Percentiles rank a stretch among this genome's conserved stretches.
These are phyloP conservation scores for Thomomys bottae DNA, from an alignment of 2,113 vertebrate genomes.

Conservation along the genomic window DNA sequence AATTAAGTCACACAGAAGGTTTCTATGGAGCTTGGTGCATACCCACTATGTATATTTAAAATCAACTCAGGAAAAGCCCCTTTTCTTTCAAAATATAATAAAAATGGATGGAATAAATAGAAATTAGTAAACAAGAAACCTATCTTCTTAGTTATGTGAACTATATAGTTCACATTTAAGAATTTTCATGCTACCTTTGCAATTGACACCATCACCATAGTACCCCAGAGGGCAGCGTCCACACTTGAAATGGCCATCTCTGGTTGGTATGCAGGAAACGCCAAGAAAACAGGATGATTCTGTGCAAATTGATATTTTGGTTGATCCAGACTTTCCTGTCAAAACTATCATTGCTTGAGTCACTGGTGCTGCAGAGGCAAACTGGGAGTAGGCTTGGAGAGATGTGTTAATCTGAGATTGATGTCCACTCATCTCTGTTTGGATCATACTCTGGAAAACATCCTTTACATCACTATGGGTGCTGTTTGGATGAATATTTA, in stretches of 20 bases:
- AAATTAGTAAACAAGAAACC: background rate
- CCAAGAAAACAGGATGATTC: conserved; percentile 90
- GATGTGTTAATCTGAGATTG: background rate
- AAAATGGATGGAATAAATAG: background rate
- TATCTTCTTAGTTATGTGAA: conserved; percentile 2
- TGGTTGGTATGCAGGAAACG: conserved; percentile 86
- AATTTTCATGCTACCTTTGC: conserved; percentile 87
- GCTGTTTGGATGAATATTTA: background rate
- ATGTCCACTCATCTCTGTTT: background rate
- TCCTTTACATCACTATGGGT: background rate
- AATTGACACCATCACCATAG: conserved; percentile 88
- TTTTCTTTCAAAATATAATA: background rate
- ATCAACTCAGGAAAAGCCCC: background rate
- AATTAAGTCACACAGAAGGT: background rate
- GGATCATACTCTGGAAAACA: background rate
- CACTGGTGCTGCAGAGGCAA: background rate
- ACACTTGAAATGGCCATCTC: conserved; percentile 84
- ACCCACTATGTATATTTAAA: background rate
- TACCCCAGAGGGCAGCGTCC: conserved; percentile 90
- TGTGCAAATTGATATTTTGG: conserved; percentile 80
- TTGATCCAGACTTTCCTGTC: conserved; percentile 63
- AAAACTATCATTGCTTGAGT: conserved; percentile 43
- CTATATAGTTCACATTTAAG: background rate
- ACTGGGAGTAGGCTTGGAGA: background rate
- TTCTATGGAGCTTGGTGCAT: background rate